Evolutionary conservation across 2,888 invertebrate species (phyloP).

Genomic region (Amphipyra berbera): DNA sequence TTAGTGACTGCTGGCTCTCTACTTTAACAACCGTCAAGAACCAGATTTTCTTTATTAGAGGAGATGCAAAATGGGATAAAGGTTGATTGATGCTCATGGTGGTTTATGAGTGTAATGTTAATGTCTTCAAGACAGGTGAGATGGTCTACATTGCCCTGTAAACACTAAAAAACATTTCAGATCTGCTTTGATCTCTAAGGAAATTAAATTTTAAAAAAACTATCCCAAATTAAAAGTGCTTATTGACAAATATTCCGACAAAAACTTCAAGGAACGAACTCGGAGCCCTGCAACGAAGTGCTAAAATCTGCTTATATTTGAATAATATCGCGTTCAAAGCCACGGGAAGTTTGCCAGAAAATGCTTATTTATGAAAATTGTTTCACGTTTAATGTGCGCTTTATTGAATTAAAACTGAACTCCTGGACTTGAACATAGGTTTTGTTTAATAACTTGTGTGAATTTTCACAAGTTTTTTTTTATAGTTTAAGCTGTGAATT

Average conservation of each 20-base stretch:
- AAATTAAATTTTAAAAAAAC: slow-evolving; percentile 2
- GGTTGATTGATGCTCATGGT: too few relatives aligned
- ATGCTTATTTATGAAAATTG: slow-evolving; percentile 65
- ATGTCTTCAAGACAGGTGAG: too few relatives aligned
- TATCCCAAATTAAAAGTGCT: slow-evolving; percentile 29
- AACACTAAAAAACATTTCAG: too few relatives aligned
- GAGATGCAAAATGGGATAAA: too few relatives aligned
- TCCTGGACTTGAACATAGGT: slow-evolving; percentile 33
- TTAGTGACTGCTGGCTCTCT: too few relatives aligned
- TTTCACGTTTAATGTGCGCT: slow-evolving; percentile 47
- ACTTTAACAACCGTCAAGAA: too few relatives aligned
- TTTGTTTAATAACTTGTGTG: slow-evolving; percentile 10
- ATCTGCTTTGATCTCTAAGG: too few relatives aligned
- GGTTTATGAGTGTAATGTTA: too few relatives aligned
- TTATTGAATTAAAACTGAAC: slow-evolving; percentile 54
- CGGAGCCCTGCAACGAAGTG: slow-evolving; percentile 57
- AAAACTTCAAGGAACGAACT: slow-evolving; percentile 50
- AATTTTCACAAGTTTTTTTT: slow-evolving; percentile 1
- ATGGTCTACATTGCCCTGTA: too few relatives aligned
- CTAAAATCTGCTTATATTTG: slow-evolving; percentile 63
- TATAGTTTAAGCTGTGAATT: background rate
- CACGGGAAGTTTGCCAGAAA: slow-evolving; percentile 57
- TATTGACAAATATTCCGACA: slow-evolving; percentile 51
- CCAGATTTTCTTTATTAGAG: too few relatives aligned
- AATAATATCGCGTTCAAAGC: slow-evolving; percentile 58